Percentiles rank a stretch among this genome's conserved stretches.
phyloP scores from a whole-genome alignment of 2,113 vertebrate species.

The Myocastor coypus region DNA sequence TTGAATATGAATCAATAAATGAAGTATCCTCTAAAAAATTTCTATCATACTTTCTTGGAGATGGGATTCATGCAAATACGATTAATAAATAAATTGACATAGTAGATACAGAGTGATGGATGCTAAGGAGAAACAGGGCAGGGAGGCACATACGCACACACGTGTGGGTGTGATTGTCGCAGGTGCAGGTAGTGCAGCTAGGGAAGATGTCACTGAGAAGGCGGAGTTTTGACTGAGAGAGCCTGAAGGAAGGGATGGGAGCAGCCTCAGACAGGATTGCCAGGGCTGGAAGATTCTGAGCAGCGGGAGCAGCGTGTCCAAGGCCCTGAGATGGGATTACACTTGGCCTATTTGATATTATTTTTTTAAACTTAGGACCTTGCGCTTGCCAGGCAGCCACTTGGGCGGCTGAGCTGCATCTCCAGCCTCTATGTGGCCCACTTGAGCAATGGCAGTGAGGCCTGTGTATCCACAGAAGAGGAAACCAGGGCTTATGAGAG shows the following conservation, averaged over 20 bases:
- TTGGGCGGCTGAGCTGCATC: too few species aligned
- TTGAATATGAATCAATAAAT: not conserved
- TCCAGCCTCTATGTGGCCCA: too few species aligned
- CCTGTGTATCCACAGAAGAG: not conserved
- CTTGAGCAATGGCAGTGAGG: not conserved
- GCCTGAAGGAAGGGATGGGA: not conserved
- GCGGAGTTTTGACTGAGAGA: not conserved
- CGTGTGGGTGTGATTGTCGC: not conserved
- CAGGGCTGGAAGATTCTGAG: not conserved
- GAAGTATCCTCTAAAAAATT: not conserved
- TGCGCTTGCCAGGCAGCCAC: too few species aligned
- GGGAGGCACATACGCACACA: rapidly evolving
- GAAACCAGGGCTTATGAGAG: not conserved
- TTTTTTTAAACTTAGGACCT: too few species aligned
- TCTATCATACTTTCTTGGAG: not conserved
- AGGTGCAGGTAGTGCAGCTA: not conserved
- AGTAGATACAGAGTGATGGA: not conserved
- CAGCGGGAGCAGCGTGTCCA: not conserved
- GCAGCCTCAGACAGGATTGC: not conserved
- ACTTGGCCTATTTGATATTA: not conserved
- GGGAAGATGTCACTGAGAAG: not conserved
- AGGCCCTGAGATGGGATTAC: not conserved
- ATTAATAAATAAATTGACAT: not conserved
- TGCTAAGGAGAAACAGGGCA: not conserved
- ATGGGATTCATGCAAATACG: not conserved